phyloP scores from a whole-genome alignment of 2,888 invertebrate species.

The Drosophila diplacantha region DNA sequence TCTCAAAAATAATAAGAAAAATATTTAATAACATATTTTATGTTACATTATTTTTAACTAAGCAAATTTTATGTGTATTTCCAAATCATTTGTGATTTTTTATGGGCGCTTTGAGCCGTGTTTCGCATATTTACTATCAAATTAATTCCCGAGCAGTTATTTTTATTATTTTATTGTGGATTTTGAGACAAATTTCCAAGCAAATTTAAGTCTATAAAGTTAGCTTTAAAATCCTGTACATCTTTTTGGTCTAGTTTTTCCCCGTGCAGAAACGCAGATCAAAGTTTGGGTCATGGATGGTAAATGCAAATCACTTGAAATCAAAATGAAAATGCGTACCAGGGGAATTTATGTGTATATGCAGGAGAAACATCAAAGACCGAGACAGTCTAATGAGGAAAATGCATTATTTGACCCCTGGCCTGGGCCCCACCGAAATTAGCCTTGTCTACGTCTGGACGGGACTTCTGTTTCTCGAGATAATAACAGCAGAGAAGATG shows the following conservation, averaged over 20 bases:
- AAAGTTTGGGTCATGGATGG: conserved; percentile 3
- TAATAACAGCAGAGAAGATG: not conserved
- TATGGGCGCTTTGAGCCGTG: not conserved
- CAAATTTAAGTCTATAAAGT: not conserved
- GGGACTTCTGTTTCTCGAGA: conserved; percentile 18
- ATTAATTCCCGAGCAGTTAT: not conserved
- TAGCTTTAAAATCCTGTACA: not conserved
- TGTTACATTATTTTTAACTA: not conserved
- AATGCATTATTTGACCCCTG: conserved; percentile 64
- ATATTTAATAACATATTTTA: not conserved
- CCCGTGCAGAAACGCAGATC: conserved; percentile 6
- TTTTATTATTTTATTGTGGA: not conserved
- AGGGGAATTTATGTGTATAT: not conserved
- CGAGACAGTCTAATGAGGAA: conserved; percentile 53
- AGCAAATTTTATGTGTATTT: not conserved
- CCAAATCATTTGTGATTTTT: not conserved
- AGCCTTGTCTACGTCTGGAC: conserved; percentile 27
- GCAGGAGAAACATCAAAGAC: conserved; percentile 61
- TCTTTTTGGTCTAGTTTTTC: not conserved
- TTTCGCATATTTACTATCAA: too few relatives aligned
- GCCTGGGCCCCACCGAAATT: conserved; percentile 37
- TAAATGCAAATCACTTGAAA: conserved; percentile 62
- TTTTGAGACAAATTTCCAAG: not conserved
- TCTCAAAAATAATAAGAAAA: too few relatives aligned
- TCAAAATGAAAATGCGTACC: conserved; percentile 31